Conservation (phyloP, 2,888 invertebrate genomes). For the Ernsta delagoae region DNA sequence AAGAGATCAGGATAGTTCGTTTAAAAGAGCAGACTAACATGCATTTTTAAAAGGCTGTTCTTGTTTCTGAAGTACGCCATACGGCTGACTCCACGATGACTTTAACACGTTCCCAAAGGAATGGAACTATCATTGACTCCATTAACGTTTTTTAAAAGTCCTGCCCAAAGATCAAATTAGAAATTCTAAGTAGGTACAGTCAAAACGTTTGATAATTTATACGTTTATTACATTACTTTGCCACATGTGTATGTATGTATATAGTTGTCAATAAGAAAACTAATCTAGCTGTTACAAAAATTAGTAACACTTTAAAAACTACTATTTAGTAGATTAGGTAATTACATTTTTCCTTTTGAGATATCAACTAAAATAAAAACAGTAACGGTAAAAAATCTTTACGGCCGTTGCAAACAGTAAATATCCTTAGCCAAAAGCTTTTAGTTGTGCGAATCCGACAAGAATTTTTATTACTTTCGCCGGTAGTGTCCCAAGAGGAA, state of each 20-base stretch:
- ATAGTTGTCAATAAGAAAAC: no score
- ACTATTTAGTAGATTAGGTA: no score
- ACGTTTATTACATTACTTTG: no score
- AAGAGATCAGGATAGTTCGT: not conserved
- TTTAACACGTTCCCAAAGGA: slow-evolving; percentile 13
- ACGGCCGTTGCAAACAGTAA: slow-evolving; percentile 2
- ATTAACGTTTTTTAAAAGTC: not conserved
- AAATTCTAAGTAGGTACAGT: no score
- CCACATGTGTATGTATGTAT: no score
- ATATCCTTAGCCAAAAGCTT: slow-evolving; percentile 15
- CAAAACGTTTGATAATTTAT: no score
- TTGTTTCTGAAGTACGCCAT: slow-evolving; percentile 18
- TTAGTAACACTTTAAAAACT: no score
- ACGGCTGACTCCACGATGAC: slow-evolving; percentile 16
- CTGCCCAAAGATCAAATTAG: no score
- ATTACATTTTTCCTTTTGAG: not conserved
- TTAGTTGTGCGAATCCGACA: slow-evolving; percentile 19
- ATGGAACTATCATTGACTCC: not conserved
- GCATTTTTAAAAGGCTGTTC: slow-evolving; percentile 11
- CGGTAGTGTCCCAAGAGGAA: slow-evolving; percentile 52
- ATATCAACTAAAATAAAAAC: not conserved
- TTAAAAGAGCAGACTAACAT: slow-evolving; percentile 4
- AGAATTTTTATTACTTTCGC: slow-evolving; percentile 37
- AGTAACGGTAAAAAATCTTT: not conserved
- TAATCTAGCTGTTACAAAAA: no score